Conservation (phyloP, 2,888 invertebrate species). For the Penaeus monodon region DNA sequence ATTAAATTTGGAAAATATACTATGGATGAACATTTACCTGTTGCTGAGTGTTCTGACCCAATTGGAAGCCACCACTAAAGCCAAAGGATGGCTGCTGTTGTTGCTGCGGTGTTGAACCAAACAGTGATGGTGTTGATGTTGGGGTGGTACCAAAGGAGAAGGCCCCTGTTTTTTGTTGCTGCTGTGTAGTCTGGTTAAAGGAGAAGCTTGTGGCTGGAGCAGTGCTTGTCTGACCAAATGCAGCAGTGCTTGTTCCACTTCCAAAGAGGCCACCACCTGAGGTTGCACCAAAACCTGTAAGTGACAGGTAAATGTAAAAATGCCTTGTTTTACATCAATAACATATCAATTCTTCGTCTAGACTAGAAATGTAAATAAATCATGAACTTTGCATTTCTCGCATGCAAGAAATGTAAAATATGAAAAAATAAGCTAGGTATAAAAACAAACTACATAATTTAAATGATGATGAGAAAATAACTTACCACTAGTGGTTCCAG, state of each 20-base stretch:
- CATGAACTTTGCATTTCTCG: background rate
- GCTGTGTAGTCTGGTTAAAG: conserved; percentile 66
- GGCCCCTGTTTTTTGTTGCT: conserved; percentile 67
- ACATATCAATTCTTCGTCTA: background rate
- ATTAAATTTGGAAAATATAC: background rate
- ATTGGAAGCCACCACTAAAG: conserved; percentile 70
- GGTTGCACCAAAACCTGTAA: conserved; percentile 74
- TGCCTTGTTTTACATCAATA: background rate
- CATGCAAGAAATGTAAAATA: no score
- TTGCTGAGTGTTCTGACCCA: conserved; percentile 47
- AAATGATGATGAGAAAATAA: background rate
- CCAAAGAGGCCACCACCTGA: conserved; percentile 68
- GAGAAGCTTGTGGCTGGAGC: conserved; percentile 67
- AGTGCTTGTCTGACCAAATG: conserved; percentile 69
- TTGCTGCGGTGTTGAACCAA: conserved; percentile 70
- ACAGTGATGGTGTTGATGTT: conserved; percentile 73
- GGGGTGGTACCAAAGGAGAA: conserved; percentile 69
- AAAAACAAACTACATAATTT: background rate
- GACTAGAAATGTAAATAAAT: background rate
- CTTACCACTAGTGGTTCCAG: conserved; percentile 65
- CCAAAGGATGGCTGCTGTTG: conserved; percentile 38
- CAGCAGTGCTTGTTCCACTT: conserved; percentile 23
- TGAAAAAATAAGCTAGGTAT: background rate
- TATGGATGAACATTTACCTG: conserved; percentile 27
- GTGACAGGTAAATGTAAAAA: conserved; percentile 18